These are phyloP conservation scores for Papilio polyxenes DNA, from an alignment of 1,140 invertebrate genomes.

Conservation along the genomic window DNA sequence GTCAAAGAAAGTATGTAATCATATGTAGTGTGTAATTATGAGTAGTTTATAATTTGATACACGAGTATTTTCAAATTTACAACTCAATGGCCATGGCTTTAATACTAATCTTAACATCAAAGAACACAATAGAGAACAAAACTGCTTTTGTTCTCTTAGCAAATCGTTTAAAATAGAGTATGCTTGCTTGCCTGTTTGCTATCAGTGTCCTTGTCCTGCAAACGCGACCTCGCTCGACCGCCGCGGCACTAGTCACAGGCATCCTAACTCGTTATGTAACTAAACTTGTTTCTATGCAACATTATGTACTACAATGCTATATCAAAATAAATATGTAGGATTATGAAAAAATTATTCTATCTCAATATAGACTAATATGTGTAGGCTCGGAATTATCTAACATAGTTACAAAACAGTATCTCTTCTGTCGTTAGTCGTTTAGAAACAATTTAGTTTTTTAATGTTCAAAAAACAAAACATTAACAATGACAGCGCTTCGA, in stretches of 20 bases:
- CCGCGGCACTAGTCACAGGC: slow-evolving; percentile 3
- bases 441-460: neutral
- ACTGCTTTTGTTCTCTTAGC: neutral
- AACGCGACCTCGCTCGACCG: slow-evolving; percentile 47
- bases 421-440: neutral
- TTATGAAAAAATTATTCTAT: neutral
- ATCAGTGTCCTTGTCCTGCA: slow-evolving; percentile 60
- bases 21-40: neutral
- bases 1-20: neutral
- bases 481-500: slow-evolving; percentile 16
- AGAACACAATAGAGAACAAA: slow-evolving; percentile 8
- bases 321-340: neutral
- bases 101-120: slow-evolving; percentile 8
- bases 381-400: neutral
- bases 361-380: neutral
- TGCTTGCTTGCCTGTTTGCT: slow-evolving; percentile 37
- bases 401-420: neutral
- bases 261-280: slow-evolving; percentile 10
- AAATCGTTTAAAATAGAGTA: slow-evolving; percentile 21
- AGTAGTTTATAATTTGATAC: neutral
- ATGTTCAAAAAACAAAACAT: slow-evolving; percentile 9
- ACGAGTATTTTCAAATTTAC: neutral
- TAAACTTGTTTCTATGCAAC: slow-evolving; percentile 18
- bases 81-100: neutral
- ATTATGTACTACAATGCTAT: neutral